A percentile compares a stretch with the other conserved stretches of the same genome.
Evolutionary conservation across 2,888 invertebrate species (phyloP).

Genomic region (Rhyacophila evoluta): DNA sequence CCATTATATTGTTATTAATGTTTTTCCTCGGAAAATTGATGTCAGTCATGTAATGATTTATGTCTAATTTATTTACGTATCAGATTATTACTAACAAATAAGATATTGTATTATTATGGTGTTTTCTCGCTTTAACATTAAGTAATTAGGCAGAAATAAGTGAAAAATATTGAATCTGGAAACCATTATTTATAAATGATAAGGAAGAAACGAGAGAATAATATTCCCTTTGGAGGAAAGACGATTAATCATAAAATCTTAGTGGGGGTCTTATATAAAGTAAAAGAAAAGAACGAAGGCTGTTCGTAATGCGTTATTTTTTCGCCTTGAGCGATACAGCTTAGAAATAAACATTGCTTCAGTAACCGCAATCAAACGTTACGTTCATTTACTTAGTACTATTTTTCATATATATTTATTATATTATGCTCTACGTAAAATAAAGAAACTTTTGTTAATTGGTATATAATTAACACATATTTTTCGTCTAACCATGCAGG

Average conservation of each 20-base stretch:
- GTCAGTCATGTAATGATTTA: background rate
- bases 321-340: background rate
- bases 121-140: background rate
- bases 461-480: too few relatives aligned
- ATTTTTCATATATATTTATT: too few relatives aligned
- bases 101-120: background rate
- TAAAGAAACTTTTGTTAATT: too few relatives aligned
- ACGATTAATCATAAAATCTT: background rate
- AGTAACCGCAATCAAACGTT: background rate
- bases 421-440: too few relatives aligned
- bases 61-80: background rate
- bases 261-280: background rate
- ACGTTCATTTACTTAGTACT: too few relatives aligned
- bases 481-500: too few relatives aligned
- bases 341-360: background rate
- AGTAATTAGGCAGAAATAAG: constrained; percentile 15
- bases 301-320: background rate
- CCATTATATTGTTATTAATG: too few relatives aligned
- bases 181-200: constrained; percentile 5
- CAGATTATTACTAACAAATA: background rate
- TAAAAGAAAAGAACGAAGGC: background rate
- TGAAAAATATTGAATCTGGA: constrained; percentile 7
- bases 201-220: background rate
- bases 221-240: background rate
- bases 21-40: background rate